These are phyloP conservation scores for Tachystola acroxantha DNA, from an alignment of 2,888 invertebrate species.

Conservation along the genomic window DNA sequence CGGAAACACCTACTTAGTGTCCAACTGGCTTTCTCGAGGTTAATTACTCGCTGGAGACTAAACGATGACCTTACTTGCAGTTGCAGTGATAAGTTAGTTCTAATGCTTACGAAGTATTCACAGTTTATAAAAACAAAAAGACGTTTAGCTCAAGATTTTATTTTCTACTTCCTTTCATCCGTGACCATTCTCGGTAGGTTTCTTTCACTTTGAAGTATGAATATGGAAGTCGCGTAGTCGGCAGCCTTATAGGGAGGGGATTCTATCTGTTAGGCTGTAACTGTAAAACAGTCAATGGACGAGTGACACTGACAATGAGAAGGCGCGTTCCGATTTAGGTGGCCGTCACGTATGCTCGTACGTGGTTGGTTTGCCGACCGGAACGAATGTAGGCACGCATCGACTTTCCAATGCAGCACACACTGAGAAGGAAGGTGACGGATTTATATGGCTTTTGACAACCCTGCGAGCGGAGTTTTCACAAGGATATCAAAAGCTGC, in stretches of 20 bases:
- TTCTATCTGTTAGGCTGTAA: constrained; percentile 57
- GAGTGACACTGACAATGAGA: constrained; percentile 67
- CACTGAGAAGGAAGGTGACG: too few species aligned
- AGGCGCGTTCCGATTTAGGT: constrained; percentile 50
- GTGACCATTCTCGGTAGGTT: constrained; percentile 23
- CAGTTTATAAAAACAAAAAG: constrained; percentile 1
- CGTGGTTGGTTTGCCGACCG: constrained; percentile 45
- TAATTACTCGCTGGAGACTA: constrained; percentile 36
- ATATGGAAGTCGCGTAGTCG: constrained; percentile 62
- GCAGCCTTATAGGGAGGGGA: constrained; percentile 43
- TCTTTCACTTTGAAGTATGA: constrained; percentile 58
- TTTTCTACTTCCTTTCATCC: constrained; percentile 24
- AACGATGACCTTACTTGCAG: constrained; percentile 17
- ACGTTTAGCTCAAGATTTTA: constrained; percentile 17
- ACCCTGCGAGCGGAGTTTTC: too few species aligned
- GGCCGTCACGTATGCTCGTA: constrained; percentile 56
- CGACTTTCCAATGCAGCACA: constrained; percentile 55
- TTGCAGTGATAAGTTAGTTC: background rate
- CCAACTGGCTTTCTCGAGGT: constrained; percentile 44
- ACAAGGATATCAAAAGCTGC: too few species aligned
- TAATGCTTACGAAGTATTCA: background rate
- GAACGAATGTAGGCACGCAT: constrained; percentile 37
- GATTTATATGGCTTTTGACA: too few species aligned
- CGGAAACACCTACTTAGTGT: constrained; percentile 46
- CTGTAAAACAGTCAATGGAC: constrained; percentile 67